A percentile compares a stretch with the other conserved stretches of the same genome.
Evolutionary conservation across 1,140 invertebrate species (phyloP).

Genomic region (Spodoptera litura): DNA sequence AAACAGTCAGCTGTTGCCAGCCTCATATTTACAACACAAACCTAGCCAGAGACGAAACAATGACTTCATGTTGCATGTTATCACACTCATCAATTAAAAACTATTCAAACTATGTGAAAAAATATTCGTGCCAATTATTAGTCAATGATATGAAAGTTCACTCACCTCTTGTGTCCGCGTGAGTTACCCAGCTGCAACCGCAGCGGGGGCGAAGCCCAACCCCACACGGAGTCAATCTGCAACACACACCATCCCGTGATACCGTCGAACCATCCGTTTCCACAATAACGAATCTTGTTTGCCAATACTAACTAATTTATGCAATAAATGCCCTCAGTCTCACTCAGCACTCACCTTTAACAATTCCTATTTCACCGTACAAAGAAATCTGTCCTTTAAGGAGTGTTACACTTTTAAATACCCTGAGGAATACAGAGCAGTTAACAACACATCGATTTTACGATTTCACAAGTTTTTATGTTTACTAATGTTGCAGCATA

Average conservation of each 20-base stretch:
- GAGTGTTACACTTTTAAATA: conserved; percentile 64
- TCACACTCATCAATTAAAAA: conserved; percentile 28
- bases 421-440: conserved; percentile 64
- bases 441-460: conserved; percentile 78
- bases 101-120: conserved; percentile 41
- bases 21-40: conserved; percentile 37
- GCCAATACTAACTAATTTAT: conserved; percentile 71
- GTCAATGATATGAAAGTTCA: conserved; percentile 51
- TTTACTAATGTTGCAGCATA: conserved; percentile 66
- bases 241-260: conserved; percentile 59
- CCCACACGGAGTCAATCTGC: conserved; percentile 96
- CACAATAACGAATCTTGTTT: conserved; percentile 53
- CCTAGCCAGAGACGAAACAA: conserved; percentile 31
- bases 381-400: conserved; percentile 68
- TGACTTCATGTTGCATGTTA: conserved; percentile 37
- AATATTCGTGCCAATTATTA: conserved; percentile 49
- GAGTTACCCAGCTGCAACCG: conserved; percentile 91
- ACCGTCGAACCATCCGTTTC: conserved; percentile 44
- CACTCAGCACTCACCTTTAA: conserved; percentile 78
- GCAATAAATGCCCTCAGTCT: conserved; percentile 69
- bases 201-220: conserved; percentile 96
- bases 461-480: conserved; percentile 76
- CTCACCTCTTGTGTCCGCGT: conserved; percentile 87
- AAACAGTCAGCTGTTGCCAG: conserved; percentile 44
- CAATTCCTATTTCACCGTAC: conserved; percentile 70